These are phyloP conservation scores for Adelognathus sp. DNA, from an alignment of 2,888 invertebrate genomes.

Conservation along the genomic window DNA sequence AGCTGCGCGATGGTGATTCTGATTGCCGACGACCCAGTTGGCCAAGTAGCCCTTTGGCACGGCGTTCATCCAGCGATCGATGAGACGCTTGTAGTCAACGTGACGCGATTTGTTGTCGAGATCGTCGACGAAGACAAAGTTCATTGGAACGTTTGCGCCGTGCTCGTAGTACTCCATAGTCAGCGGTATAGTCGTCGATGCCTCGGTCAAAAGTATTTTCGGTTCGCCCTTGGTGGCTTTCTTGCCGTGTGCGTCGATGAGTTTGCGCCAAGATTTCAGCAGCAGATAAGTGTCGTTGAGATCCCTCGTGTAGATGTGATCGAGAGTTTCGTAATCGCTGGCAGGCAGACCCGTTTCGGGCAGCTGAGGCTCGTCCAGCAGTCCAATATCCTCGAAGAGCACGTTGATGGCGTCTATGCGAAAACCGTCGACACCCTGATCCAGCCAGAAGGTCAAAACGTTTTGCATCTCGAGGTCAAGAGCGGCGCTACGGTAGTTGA, in stretches of 20 bases:
- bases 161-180: conserved; percentile 82
- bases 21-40: conserved; percentile 87
- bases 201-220: conserved; percentile 85
- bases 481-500: conserved; percentile 84
- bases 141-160: conserved; percentile 84
- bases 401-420: conserved; percentile 82
- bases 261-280: conserved; percentile 83
- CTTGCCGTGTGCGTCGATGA: conserved; percentile 84
- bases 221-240: conserved; percentile 75
- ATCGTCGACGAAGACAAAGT: conserved; percentile 84
- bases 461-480: conserved; percentile 82
- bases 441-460: conserved; percentile 83
- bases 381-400: conserved; percentile 69
- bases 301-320: conserved; percentile 78
- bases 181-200: conserved; percentile 82
- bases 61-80: conserved; percentile 84
- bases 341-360: conserved; percentile 51
- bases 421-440: conserved; percentile 85
- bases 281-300: conserved; percentile 77
- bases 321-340: conserved; percentile 73
- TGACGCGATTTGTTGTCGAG: conserved; percentile 81
- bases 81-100: conserved; percentile 81
- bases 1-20: conserved; percentile 82
- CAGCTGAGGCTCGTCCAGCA: conserved; percentile 73
- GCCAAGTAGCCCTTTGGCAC: conserved; percentile 83